These are phyloP conservation scores for Entosphenus tridentatus DNA, from an alignment of 2,113 vertebrate genomes.

Conservation along the genomic window DNA sequence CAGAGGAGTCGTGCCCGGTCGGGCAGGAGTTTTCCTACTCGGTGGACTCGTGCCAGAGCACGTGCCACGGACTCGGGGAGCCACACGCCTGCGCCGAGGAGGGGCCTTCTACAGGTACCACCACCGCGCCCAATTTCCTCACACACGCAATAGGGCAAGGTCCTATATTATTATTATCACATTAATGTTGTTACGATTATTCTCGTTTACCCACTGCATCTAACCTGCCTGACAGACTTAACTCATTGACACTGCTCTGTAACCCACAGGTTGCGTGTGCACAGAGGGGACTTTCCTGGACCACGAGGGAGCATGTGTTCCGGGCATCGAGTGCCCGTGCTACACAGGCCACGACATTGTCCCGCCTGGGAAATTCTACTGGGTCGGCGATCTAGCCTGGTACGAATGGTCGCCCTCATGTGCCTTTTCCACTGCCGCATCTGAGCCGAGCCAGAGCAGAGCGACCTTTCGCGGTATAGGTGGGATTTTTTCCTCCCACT, in stretches of 20 bases:
- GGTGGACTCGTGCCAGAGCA: conserved; percentile 47
- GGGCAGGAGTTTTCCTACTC: conserved; percentile 55
- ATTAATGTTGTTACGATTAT: too few species aligned
- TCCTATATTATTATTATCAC: too few species aligned
- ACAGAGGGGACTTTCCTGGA: conserved; percentile 34
- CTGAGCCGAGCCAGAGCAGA: too few species aligned
- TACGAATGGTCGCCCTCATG: too few species aligned
- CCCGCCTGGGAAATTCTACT: too few species aligned
- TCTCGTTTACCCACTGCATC: too few species aligned
- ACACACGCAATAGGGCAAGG: too few species aligned
- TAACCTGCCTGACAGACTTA: too few species aligned
- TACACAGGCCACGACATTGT: conserved; percentile 13
- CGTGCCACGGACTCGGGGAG: conserved; percentile 44
- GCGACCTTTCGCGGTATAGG: too few species aligned
- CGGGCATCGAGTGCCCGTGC: conserved; percentile 44
- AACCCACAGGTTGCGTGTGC: conserved; percentile 73
- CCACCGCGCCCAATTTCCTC: conserved; percentile 32
- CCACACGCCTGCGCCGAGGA: conserved; percentile 14
- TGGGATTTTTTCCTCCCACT: too few species aligned
- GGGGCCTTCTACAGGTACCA: not conserved
- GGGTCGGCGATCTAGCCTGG: too few species aligned
- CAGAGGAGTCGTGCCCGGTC: conserved; percentile 36
- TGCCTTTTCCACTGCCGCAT: too few species aligned
- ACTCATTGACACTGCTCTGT: conserved; percentile 11
- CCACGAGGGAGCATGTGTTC: conserved; percentile 36